These are phyloP conservation scores for Macrosiphum euphorbiae DNA, from an alignment of 2,888 invertebrate genomes.

Conservation along the genomic window DNA sequence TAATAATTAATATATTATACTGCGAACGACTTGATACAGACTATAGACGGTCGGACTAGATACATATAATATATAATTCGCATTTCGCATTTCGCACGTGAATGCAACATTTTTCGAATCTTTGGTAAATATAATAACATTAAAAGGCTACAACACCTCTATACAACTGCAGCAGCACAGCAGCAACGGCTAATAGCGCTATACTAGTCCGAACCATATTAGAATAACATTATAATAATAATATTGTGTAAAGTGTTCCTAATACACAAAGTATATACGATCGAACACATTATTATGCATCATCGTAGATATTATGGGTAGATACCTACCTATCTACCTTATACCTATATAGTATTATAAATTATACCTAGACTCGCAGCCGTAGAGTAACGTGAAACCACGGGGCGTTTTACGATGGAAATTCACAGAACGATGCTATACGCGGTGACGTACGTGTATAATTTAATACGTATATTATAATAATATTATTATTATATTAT, in stretches of 20 bases:
- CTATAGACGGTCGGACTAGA: not conserved
- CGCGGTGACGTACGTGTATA: not conserved
- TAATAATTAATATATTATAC: conserved; percentile 9
- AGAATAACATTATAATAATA: not conserved
- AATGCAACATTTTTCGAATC: not conserved
- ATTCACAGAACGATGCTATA: not conserved
- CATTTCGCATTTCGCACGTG: not conserved
- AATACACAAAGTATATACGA: not conserved
- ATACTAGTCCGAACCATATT: not conserved
- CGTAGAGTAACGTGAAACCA: not conserved
- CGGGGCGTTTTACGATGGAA: conserved; percentile 23
- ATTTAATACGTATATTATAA: conserved; percentile 11
- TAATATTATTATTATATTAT: not conserved
- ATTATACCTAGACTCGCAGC: not conserved
- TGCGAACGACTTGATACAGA: not conserved
- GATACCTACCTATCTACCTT: not conserved
- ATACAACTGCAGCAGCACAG: too few relatives aligned
- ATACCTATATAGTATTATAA: not conserved
- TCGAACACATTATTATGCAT: not conserved
- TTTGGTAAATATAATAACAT: not conserved
- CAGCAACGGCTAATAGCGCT: not conserved
- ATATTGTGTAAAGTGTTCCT: not conserved
- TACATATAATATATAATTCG: not conserved
- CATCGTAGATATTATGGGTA: not conserved
- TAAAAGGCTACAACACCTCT: not conserved